Evolutionary conservation across 1,140 invertebrate species (phyloP), one percentile per base, ranked within the genome.

Genomic region (Solenopsis fugax): DNA sequence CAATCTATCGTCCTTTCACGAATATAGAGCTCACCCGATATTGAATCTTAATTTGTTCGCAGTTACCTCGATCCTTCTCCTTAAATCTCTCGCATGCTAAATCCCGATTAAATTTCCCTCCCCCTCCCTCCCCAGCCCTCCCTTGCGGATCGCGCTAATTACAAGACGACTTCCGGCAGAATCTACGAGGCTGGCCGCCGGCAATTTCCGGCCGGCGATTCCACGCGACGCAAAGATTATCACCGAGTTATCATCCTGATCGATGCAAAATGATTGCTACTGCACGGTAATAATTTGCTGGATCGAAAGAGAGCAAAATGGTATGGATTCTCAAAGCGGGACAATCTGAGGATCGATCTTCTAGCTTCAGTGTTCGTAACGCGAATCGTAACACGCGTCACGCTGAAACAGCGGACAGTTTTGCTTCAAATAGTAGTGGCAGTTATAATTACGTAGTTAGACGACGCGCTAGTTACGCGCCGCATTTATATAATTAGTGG

Each of bases 131-230:
- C 18, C 16, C 48, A 6, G 16, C 10, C 34, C 7, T 7, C 75
- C n/a, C 21, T 29, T 10, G 4, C 18, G 13, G 5, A 64, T 87
- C 67, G 48, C 5, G 34, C 54, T 89, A 89, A 89, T 89, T 89
- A 77, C 48, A 21, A 45, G 56, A 87, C 60, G 84, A 89, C 84
- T 89, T 89, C 88, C 87, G 88, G 86, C 87, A 89, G 60, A 65
- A 56, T 58, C 64, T 45, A 18, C 67, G 50, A 45, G 45, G 24
- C 29, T 34, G 37, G 29, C 71, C 54, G 72, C 87, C 67, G 65
- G 84, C 72, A 89, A 89, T 89, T 89, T 89, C 88, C 88, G 84
- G n/a, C 34, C 82, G 67, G 48, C 86, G 62, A 86, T 89, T 89
- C 67, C 56, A 82, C 76, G 21, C 65, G 64, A 81, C 41, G 76